Percentiles rank a stretch among this genome's conserved stretches.
These are phyloP conservation scores for Rhagologus leucostigma DNA, from an alignment of 2,113 vertebrate species.

Conservation along the genomic window DNA sequence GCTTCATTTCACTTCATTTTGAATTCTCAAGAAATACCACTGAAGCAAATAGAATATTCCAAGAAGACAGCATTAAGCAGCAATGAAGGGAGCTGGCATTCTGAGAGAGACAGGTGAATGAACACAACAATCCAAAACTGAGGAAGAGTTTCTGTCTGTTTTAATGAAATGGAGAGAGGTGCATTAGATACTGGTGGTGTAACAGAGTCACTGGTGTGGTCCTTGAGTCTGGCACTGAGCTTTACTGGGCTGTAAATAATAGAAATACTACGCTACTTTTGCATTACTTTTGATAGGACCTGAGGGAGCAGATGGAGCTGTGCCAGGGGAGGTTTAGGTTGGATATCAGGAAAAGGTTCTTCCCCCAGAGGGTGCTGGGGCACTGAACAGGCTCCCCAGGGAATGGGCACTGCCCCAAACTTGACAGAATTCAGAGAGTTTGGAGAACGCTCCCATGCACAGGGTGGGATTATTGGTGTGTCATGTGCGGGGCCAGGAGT, in stretches of 20 bases:
- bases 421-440: neutral
- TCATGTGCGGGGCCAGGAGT: neutral
- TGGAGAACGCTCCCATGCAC: neutral
- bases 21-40: conserved; percentile 56
- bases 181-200: neutral
- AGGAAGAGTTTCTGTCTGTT: neutral
- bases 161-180: neutral
- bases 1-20: neutral
- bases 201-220: neutral
- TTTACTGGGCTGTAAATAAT: too few relatives aligned
- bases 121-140: neutral
- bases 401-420: neutral
- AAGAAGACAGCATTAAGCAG: conserved; percentile 44
- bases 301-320: neutral
- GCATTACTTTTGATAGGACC: neutral
- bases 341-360: neutral
- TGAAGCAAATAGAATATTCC: conserved; percentile 24
- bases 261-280: neutral
- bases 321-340: neutral
- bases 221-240: neutral
- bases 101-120: conserved; percentile 75
- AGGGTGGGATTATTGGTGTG: neutral
- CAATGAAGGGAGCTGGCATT: conserved; percentile 51
- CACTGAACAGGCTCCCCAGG: neutral
- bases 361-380: neutral